phyloP scores from a whole-genome alignment of 1,140 invertebrate species.

The Lepidurus apus region DNA sequence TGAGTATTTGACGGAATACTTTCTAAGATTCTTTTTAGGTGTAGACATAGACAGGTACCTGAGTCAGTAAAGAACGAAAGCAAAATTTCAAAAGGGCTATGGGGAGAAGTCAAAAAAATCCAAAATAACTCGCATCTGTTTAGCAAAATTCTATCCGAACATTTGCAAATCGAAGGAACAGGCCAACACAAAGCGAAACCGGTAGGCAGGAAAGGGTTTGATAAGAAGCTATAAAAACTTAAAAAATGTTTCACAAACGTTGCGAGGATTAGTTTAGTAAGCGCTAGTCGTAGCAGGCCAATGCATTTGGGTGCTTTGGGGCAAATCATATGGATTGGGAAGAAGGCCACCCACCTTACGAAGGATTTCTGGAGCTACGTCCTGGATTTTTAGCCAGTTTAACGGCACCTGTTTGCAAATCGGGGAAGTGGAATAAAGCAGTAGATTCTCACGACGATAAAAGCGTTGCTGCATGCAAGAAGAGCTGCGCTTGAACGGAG shows the following conservation, averaged over 20 bases:
- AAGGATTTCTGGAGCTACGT: constrained; percentile 22
- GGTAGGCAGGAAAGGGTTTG: no score
- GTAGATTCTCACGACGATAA: constrained; percentile 25
- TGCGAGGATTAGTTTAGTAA: neutral
- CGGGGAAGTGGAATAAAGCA: constrained; percentile 25
- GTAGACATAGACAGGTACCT: neutral
- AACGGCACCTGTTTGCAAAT: constrained; percentile 20
- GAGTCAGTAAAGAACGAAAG: neutral
- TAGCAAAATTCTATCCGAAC: no score
- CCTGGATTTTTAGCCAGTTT: constrained; percentile 11
- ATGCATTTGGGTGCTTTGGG: neutral
- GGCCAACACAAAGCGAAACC: no score
- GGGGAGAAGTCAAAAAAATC: neutral
- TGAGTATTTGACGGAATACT: neutral
- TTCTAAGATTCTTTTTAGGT: neutral
- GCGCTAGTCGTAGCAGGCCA: neutral
- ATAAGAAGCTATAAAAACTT: no score
- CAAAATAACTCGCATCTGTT: no score
- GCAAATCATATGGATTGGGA: neutral
- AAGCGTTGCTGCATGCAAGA: neutral
- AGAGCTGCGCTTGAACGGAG: neutral
- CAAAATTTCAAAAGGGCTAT: neutral
- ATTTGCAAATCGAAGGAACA: no score
- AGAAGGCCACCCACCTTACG: constrained; percentile 17
- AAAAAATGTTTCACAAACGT: no score